Evolutionary conservation across 2,113 vertebrate species (phyloP).

Genomic region (Oriolus oriolus): DNA sequence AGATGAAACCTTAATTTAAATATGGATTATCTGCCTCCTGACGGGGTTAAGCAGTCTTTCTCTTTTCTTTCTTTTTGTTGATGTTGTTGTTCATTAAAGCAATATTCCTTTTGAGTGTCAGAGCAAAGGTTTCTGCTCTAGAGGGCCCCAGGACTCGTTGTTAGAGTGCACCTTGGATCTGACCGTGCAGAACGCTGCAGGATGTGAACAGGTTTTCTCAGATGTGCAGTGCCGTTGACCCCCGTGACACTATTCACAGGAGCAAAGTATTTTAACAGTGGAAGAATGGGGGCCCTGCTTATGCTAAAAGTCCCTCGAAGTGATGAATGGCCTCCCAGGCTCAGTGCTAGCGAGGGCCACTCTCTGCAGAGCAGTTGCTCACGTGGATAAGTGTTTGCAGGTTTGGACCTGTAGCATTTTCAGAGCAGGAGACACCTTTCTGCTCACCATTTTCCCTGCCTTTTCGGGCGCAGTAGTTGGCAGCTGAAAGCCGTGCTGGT

Average conservation of each 20-base stretch:
- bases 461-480: background rate
- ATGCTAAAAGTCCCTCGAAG: background rate
- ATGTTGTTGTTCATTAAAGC: slow-evolving; percentile 39
- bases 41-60: slow-evolving; percentile 30
- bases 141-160: background rate
- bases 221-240: background rate
- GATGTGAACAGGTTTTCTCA: background rate
- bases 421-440: background rate
- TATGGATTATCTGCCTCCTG: slow-evolving; percentile 53
- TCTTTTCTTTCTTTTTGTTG: slow-evolving; percentile 6
- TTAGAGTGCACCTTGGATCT: background rate
- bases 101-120: slow-evolving; percentile 24
- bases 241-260: background rate
- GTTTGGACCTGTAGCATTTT: background rate
- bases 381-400: background rate
- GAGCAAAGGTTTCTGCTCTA: background rate
- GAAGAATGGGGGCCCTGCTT: background rate
- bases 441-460: background rate
- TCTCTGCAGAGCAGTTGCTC: background rate
- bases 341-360: background rate
- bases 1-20: slow-evolving; percentile 59
- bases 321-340: background rate
- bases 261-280: background rate
- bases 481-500: background rate
- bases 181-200: background rate